These are phyloP conservation scores for Arion vulgaris DNA, from an alignment of 1,140 invertebrate genomes.

Conservation along the genomic window DNA sequence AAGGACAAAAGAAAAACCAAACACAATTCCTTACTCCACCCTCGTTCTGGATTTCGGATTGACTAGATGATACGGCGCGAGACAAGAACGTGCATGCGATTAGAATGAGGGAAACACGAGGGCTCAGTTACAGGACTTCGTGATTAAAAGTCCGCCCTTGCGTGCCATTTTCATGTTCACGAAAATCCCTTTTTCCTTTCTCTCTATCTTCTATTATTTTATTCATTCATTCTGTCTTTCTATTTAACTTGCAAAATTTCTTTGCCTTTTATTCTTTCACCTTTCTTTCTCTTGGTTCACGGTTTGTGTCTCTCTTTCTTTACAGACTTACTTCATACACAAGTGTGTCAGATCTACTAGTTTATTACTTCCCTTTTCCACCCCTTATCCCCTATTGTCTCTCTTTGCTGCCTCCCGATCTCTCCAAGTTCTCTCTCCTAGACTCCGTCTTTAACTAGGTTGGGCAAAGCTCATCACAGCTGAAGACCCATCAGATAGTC, in stretches of 20 bases:
- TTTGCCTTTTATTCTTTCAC: background rate
- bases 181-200: background rate
- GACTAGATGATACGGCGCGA: slow-evolving; percentile 7
- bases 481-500: slow-evolving; percentile 22
- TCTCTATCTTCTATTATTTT: too few relatives aligned
- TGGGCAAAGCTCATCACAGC: background rate
- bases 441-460: slow-evolving; percentile 18
- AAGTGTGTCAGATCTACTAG: too few relatives aligned
- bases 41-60: background rate
- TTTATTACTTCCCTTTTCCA: too few relatives aligned
- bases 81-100: slow-evolving; percentile 8
- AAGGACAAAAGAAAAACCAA: background rate
- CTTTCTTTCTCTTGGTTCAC: background rate
- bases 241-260: too few relatives aligned
- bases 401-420: too few relatives aligned
- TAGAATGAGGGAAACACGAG: slow-evolving; percentile 10
- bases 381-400: background rate
- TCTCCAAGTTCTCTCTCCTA: background rate
- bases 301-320: too few relatives aligned
- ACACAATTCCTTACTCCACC: background rate
- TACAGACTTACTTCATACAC: too few relatives aligned
- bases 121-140: slow-evolving; percentile 16
- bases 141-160: slow-evolving; percentile 6
- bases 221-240: too few relatives aligned
- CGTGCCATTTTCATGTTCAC: slow-evolving; percentile 3